These are phyloP conservation scores for Drosophila nigromelanica DNA, from an alignment of 1,140 invertebrate species.

Conservation along the genomic window DNA sequence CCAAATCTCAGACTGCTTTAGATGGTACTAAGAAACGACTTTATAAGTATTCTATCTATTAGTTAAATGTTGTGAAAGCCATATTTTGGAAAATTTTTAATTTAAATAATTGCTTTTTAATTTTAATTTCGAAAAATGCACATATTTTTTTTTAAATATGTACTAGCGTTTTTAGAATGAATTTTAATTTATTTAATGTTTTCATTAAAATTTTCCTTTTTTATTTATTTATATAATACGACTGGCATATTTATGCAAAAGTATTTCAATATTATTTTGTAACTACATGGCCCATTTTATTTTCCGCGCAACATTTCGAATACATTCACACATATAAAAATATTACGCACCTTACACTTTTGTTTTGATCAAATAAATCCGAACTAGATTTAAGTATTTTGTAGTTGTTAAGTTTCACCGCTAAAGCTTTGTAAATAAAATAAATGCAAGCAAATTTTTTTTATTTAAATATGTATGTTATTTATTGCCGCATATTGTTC, in stretches of 20 bases:
- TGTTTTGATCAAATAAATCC: constrained; percentile 4
- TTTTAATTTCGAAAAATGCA: not conserved
- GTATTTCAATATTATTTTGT: too few relatives aligned
- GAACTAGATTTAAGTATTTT: constrained; percentile 39
- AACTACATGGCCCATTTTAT: not conserved
- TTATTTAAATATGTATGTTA: not conserved
- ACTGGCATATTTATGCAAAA: too few relatives aligned
- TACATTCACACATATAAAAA: constrained; percentile 1
- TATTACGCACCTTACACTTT: not conserved
- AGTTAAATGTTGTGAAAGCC: too few relatives aligned
- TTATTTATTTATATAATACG: too few relatives aligned
- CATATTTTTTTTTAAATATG: too few relatives aligned
- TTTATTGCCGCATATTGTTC: constrained; percentile 5
- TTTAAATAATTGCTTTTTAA: not conserved
- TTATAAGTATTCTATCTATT: constrained; percentile 79
- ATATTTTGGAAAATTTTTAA: not conserved
- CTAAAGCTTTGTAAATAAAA: constrained; percentile 54
- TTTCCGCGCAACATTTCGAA: not conserved
- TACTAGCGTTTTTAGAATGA: too few relatives aligned
- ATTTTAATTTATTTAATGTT: too few relatives aligned
- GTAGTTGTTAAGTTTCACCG: constrained; percentile 38
- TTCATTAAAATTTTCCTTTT: too few relatives aligned
- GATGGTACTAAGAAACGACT: constrained; percentile 59
- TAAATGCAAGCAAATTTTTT: constrained; percentile 30
- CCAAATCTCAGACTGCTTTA: constrained; percentile 20